Evolutionary conservation across 2,113 vertebrate species (phyloP).

Genomic region (Corynorhinus townsendii): DNA sequence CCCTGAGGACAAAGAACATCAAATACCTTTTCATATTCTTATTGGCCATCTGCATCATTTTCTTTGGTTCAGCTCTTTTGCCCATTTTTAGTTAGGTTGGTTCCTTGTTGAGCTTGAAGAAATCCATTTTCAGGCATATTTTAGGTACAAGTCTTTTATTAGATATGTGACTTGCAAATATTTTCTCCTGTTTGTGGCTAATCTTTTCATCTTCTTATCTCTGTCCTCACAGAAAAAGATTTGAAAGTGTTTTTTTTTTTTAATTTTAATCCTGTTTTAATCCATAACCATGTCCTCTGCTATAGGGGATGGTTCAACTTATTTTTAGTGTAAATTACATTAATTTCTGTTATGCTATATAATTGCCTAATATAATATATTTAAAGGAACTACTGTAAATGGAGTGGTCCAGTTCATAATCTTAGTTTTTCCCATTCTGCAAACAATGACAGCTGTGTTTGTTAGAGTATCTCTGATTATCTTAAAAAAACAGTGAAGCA

Average conservation of each 20-base stretch:
- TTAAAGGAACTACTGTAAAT: neutral
- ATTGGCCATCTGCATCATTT: neutral
- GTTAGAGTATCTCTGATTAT: neutral
- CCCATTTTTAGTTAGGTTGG: neutral
- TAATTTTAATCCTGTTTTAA: neutral
- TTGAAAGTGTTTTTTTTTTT: neutral
- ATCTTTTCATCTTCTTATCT: neutral
- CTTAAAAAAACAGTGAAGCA: neutral
- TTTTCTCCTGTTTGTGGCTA: neutral
- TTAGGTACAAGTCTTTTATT: neutral
- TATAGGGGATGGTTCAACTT: neutral
- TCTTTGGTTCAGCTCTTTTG: neutral
- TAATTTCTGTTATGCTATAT: neutral
- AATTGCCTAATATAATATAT: neutral
- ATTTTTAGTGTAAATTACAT: neutral
- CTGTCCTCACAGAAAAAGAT: neutral
- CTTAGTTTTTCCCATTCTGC: neutral
- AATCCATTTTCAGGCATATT: neutral
- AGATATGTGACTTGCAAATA: neutral
- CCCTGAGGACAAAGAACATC: neutral
- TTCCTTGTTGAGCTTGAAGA: neutral
- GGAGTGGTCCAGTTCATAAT: neutral
- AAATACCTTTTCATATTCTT: neutral
- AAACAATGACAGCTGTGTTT: neutral
- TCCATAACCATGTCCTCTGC: neutral